Conservation (phyloP, 2,113 vertebrate genomes). For the Turdus rufiventris region DNA sequence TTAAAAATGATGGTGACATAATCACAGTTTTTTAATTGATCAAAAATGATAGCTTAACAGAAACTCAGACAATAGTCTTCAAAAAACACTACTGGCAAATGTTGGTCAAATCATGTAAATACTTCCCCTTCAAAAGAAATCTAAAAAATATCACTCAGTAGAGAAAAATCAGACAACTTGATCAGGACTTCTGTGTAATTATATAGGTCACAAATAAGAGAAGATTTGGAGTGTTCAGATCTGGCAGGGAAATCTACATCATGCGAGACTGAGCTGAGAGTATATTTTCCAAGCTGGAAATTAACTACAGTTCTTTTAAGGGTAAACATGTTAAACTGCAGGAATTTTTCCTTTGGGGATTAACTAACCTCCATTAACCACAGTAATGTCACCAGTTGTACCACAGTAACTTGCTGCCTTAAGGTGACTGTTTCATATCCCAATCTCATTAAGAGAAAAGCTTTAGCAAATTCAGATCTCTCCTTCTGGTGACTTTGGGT, state of each 20-base stretch:
- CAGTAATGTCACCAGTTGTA: neutral
- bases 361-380: neutral
- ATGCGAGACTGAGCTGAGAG: neutral
- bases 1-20: neutral
- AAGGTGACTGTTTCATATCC: neutral
- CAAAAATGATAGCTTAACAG: neutral
- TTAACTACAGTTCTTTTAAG: neutral
- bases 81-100: neutral
- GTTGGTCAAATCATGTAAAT: neutral
- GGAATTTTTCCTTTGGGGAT: neutral
- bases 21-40: neutral
- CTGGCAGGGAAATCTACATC: neutral
- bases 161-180: neutral
- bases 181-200: neutral
- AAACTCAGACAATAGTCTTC: neutral
- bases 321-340: neutral
- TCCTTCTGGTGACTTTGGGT: neutral
- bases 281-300: neutral
- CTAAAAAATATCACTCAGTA: neutral
- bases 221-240: neutral
- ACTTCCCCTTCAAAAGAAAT: neutral
- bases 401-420: neutral
- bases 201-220: neutral
- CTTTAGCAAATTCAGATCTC: neutral
- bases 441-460: neutral